Conservation (phyloP, 2,797 vertebrate genomes). For the Syncerus caffer region DNA sequence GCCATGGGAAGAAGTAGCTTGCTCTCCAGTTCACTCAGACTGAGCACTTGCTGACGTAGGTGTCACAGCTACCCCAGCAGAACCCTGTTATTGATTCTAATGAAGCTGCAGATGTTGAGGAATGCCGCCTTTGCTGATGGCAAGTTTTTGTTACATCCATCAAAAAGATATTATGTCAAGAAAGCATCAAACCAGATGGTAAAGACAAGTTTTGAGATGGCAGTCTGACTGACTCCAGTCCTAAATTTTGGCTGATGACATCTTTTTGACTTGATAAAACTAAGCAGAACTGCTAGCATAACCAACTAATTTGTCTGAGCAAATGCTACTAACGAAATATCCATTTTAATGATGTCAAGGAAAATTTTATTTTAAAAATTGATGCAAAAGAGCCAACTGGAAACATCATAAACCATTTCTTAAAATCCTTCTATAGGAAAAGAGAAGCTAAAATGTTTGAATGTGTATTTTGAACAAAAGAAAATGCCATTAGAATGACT, state of each 20-base stretch:
- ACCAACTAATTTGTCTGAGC: neutral
- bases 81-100: neutral
- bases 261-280: conserved; percentile 50
- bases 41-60: neutral
- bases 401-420: neutral
- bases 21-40: neutral
- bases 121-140: conserved; percentile 34
- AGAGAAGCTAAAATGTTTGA: neutral
- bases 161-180: conserved; percentile 61
- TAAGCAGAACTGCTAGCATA: neutral
- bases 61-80: neutral
- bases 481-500: neutral
- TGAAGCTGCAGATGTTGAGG: neutral
- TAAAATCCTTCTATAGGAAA: neutral
- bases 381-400: neutral
- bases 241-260: conserved; percentile 60
- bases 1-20: neutral
- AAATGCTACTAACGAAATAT: neutral
- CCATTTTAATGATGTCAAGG: neutral
- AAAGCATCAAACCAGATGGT: conserved; percentile 62
- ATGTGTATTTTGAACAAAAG: conserved; percentile 13
- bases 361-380: neutral
- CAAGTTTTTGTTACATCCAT: conserved; percentile 41
- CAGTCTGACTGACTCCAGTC: conserved; percentile 20
- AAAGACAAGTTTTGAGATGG: conserved; percentile 49